Evolutionary conservation across 2,797 vertebrate species (phyloP).

Genomic region (Artibeus lituratus): DNA sequence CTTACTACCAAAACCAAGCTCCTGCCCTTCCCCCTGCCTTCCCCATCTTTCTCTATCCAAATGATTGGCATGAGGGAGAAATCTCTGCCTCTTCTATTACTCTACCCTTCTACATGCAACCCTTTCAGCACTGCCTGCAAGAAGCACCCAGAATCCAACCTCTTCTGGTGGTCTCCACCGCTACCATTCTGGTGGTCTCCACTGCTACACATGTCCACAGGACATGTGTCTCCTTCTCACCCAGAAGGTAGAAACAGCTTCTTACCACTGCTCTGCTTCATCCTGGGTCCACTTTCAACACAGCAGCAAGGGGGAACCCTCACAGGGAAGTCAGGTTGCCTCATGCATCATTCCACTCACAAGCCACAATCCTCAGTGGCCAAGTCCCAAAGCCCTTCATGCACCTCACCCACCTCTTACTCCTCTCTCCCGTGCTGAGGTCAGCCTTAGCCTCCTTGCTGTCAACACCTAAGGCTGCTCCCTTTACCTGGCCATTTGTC

Average conservation of each 20-base stretch:
- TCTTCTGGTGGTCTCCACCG: neutral
- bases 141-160: fast-evolving
- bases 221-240: neutral
- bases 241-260: neutral
- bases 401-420: neutral
- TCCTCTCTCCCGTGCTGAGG: neutral
- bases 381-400: neutral
- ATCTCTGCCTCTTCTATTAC: neutral
- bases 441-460: neutral
- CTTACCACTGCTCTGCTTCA: neutral
- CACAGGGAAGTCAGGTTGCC: neutral
- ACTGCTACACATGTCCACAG: too few relatives aligned
- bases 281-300: neutral
- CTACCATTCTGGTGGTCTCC: neutral
- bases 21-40: neutral
- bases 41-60: neutral
- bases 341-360: neutral
- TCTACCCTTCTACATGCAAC: neutral
- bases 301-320: neutral
- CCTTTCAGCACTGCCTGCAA: neutral
- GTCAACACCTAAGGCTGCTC: neutral
- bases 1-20: neutral
- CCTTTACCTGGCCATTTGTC: neutral
- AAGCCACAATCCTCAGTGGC: neutral
- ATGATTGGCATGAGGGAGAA: neutral